phyloP scores from a whole-genome alignment of 2,797 vertebrate genomes.

The Tinamus major region DNA sequence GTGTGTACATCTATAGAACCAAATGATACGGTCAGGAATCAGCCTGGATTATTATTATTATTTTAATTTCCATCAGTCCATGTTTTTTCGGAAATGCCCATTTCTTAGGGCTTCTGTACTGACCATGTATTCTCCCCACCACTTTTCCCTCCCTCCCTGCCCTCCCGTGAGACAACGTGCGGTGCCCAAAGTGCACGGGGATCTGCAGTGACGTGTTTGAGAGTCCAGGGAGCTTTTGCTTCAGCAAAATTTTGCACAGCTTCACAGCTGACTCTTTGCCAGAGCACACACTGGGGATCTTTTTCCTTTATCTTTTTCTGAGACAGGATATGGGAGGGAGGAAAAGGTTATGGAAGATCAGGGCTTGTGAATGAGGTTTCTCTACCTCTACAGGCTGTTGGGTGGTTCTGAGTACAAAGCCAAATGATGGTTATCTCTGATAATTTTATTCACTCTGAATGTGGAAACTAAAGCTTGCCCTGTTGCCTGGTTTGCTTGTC shows the following conservation, averaged over 20 bases:
- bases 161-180: background rate
- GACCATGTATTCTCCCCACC: accelerated
- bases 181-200: accelerated
- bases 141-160: accelerated
- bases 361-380: background rate
- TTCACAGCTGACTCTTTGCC: background rate
- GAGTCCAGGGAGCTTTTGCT: background rate
- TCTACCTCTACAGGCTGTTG: background rate
- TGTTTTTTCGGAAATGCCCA: background rate
- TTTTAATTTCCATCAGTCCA: background rate
- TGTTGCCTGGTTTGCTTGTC: background rate
- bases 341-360: background rate
- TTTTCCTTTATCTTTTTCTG: background rate
- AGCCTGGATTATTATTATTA: background rate
- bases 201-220: background rate
- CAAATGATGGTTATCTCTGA: background rate
- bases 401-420: background rate
- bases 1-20: background rate
- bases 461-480: background rate
- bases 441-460: background rate
- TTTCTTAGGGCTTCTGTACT: background rate
- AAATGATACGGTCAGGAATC: background rate
- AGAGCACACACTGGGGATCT: background rate
- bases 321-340: background rate
- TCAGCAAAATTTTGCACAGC: background rate